A percentile compares a stretch with the other conserved stretches of the same genome.
Conservation (phyloP, 2,113 vertebrate species). For the pig (Sus scrofa) region DNA sequence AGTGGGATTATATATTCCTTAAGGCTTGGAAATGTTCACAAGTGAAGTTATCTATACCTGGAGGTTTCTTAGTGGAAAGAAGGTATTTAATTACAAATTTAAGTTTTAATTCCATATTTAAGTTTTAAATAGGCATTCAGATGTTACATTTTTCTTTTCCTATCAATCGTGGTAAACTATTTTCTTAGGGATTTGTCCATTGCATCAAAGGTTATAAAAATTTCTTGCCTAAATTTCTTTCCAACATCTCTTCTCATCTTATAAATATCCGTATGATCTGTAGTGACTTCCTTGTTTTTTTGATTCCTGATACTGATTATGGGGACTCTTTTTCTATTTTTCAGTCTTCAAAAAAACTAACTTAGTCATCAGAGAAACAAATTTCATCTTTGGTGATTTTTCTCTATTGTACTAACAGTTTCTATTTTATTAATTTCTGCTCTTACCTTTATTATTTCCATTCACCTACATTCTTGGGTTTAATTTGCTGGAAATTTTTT, state of each 20-base stretch:
- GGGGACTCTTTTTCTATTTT: neutral
- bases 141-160: neutral
- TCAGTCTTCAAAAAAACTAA: neutral
- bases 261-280: neutral
- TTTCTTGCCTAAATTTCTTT: neutral
- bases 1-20: neutral
- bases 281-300: neutral
- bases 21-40: slow-evolving; percentile 27
- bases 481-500: neutral
- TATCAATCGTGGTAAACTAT: neutral
- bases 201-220: neutral
- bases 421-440: slow-evolving; percentile 20
- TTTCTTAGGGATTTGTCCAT: neutral
- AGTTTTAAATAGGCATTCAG: slow-evolving; percentile 21
- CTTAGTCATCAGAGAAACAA: neutral
- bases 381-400: slow-evolving; percentile 5
- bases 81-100: neutral
- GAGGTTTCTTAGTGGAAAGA: neutral
- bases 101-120: slow-evolving; percentile 5
- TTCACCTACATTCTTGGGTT: neutral
- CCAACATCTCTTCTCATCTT: neutral
- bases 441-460: neutral
- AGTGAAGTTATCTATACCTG: neutral
- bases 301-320: neutral
- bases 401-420: neutral